Evolutionary conservation across 1,140 invertebrate species (phyloP).

Genomic region (Drosophila kohkoa): DNA sequence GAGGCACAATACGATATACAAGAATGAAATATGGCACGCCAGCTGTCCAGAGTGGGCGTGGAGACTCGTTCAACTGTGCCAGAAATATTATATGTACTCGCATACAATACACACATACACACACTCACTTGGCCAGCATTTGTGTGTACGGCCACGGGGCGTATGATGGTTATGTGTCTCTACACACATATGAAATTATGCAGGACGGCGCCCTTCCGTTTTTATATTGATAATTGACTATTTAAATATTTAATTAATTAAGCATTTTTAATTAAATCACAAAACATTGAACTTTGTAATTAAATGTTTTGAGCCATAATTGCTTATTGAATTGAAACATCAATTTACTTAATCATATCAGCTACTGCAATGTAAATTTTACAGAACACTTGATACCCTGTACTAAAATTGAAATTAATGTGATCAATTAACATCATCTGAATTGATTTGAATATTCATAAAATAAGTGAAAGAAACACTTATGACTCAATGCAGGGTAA

Average conservation of each 20-base stretch:
- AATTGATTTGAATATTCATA: neutral
- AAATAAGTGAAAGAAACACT: neutral
- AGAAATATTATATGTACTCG: constrained; percentile 22
- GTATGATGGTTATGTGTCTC: constrained; percentile 7
- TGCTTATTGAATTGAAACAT: constrained; percentile 49
- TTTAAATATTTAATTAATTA: constrained; percentile 63
- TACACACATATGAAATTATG: neutral
- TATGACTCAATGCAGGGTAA: neutral
- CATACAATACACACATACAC: neutral
- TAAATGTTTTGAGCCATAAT: constrained; percentile 52
- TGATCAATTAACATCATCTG: neutral
- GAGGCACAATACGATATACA: constrained; percentile 49
- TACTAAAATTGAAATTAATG: neutral
- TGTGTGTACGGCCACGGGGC: constrained; percentile 23
- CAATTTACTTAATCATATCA: constrained; percentile 24
- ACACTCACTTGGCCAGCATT: too few species aligned
- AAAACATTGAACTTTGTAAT: constrained; percentile 34
- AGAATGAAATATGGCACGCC: constrained; percentile 67
- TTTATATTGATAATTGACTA: constrained; percentile 52
- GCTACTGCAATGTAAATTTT: neutral
- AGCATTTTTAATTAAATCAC: constrained; percentile 58
- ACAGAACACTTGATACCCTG: neutral
- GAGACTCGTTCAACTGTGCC: constrained; percentile 34
- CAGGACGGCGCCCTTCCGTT: neutral
- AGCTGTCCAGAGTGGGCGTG: constrained; percentile 63